These are phyloP conservation scores for Muscicapa adusta DNA, from an alignment of 2,113 vertebrate species.

Conservation along the genomic window DNA sequence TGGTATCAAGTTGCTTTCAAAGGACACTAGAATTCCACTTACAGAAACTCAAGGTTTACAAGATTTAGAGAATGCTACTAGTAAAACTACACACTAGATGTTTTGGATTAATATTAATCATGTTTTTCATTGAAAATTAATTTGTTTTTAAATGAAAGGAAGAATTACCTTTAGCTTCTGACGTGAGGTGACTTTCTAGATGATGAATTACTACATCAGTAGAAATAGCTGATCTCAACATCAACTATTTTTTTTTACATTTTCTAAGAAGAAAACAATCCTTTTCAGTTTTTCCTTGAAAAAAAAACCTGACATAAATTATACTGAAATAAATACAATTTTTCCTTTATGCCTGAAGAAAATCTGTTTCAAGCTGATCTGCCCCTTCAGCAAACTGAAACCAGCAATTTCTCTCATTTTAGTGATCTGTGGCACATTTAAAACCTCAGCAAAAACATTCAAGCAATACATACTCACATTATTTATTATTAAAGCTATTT, in stretches of 20 bases:
- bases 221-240: neutral
- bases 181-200: neutral
- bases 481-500: neutral
- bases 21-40: neutral
- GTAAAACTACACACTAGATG: neutral
- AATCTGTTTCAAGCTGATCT: neutral
- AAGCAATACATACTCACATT: neutral
- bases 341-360: neutral
- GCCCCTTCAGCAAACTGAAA: neutral
- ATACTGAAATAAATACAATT: neutral
- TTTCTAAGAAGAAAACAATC: neutral
- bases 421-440: neutral
- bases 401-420: neutral
- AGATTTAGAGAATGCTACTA: neutral
- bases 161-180: neutral
- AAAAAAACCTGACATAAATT: neutral
- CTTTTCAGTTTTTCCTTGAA: neutral
- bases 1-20: neutral
- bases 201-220: neutral
- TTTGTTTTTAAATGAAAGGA: neutral
- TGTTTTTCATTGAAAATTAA: neutral
- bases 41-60: neutral
- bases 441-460: neutral
- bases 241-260: neutral
- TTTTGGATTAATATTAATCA: neutral